Base-by-base conservation (phyloP, 2,888 invertebrate genomes). In the Hydriomena furcata region DNA sequence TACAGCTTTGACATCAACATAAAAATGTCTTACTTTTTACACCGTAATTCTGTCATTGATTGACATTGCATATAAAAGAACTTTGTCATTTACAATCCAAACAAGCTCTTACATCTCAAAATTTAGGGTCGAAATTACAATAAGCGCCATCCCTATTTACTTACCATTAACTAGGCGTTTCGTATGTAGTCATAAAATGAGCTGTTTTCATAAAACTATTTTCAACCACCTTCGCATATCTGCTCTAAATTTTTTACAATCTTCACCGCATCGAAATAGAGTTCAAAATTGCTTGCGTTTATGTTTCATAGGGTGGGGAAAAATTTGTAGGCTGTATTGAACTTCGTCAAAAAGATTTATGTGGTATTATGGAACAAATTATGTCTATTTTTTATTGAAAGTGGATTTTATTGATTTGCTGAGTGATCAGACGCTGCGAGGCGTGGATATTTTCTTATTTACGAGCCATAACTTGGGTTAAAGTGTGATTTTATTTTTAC, bases 141-240 rank as follows among this genome's bases (percentile, higher is more conserved):
- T 12, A 41, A 8, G 21, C 24, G 21, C 8, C 6, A 36, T 21
- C 38, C 45, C 52, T 54, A 63, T 59, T 67, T 65, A 65, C 64
- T 66, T 62, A 61, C 55, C 60, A 62, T 69, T 66, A 74, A 67
- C 71, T 72, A 70, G 71, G 66, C 72, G 66, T 74, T 72, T 60
- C 68, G 64, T 68, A 67, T 59, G 61, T 60, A 60, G 66, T 68
- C 71, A 71, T 76, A 76, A 76, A 76, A 71, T 65, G 63, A 67
- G 71, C 75, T 73, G 73, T 74, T 74, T 76, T 76, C 76, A 74
- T 73, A 76, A 73, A 76, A 76, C 76, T 76, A 76, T 75, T 73
- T 71, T 60, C 49, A 62, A 59, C 61, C 40, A 57, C 43, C 7
- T 43, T 52, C 34, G 10, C 5, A 27, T 30, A 44, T 13, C 13